A percentile compares a stretch with the other conserved stretches of the same genome.
Conservation (phyloP, 2,888 invertebrate species). For the Gerosis bhagava region DNA sequence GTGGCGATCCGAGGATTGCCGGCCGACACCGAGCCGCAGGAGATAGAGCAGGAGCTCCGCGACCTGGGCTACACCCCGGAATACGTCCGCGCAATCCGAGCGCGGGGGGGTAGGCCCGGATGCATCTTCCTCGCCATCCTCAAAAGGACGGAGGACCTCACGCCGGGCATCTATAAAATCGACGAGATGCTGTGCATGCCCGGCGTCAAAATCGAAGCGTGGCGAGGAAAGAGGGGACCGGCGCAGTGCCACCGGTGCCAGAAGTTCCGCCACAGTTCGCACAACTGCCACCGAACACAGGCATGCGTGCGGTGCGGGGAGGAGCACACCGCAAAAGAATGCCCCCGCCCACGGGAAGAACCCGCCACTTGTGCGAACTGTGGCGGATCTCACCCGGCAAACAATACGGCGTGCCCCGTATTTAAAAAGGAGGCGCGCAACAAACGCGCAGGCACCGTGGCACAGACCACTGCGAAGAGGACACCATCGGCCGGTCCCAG, state of each 20-base stretch:
- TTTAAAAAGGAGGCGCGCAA: conserved; percentile 19
- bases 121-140: conserved; percentile 29
- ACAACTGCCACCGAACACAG: conserved; percentile 31
- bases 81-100: no score
- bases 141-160: conserved; percentile 12
- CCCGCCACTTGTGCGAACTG: conserved; percentile 20
- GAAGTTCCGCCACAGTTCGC: no score
- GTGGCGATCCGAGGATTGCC: conserved; percentile 29
- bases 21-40: conserved; percentile 18
- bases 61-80: no score
- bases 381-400: conserved; percentile 15
- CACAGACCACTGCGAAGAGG: background rate
- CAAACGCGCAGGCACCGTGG: conserved; percentile 13
- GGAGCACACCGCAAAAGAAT: background rate
- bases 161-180: conserved; percentile 27
- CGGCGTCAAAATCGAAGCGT: no score
- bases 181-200: conserved; percentile 33
- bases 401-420: conserved; percentile 31
- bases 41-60: conserved; percentile 12
- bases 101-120: conserved; percentile 12
- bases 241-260: no score
- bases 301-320: conserved; percentile 16
- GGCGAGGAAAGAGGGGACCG: conserved; percentile 24
- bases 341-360: conserved; percentile 4
- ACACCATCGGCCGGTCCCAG: background rate